These are phyloP conservation scores for Trichopria drosophilae DNA, from an alignment of 2,888 invertebrate genomes.

Conservation along the genomic window DNA sequence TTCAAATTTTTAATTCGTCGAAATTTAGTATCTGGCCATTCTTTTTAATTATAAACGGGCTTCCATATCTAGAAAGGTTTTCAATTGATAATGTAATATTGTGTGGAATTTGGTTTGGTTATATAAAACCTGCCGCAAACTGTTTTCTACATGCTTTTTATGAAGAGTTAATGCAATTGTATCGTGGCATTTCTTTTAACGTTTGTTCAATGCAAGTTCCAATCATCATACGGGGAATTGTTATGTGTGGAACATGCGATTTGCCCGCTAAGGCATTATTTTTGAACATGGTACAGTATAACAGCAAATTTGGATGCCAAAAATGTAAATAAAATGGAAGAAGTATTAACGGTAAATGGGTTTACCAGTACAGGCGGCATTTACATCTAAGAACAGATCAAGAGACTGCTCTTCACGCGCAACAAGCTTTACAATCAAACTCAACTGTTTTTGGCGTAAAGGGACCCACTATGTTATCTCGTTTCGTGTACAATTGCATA, in stretches of 20 bases:
- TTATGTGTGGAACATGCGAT: constrained; percentile 19
- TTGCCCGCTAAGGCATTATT: constrained; percentile 19
- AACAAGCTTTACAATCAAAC: constrained; percentile 10
- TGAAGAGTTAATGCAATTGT: constrained; percentile 3
- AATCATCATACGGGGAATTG: constrained; percentile 8
- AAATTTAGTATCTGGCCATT: constrained; percentile 27
- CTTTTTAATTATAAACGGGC: constrained; percentile 26
- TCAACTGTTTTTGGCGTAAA: constrained; percentile 23
- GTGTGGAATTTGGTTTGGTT: too few relatives aligned
- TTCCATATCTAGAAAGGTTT: constrained; percentile 16
- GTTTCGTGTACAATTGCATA: constrained; percentile 13
- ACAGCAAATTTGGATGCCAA: too few relatives aligned
- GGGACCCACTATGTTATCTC: constrained; percentile 21
- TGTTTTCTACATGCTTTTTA: background rate
- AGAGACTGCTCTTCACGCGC: constrained; percentile 17
- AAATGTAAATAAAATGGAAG: too few relatives aligned
- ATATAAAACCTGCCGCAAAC: constrained; percentile 17
- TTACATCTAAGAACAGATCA: constrained; percentile 16
- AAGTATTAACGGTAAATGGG: too few relatives aligned
- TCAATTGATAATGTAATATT: constrained; percentile 26
- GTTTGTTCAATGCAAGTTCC: background rate
- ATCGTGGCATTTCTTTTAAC: background rate
- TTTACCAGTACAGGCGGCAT: constrained; percentile 21
- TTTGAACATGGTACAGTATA: constrained; percentile 27
- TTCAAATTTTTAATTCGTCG: too few relatives aligned